A percentile compares a stretch with the other conserved stretches of the same genome.
Conservation (phyloP, 1,140 invertebrate genomes). For the Cotesia glomerata region DNA sequence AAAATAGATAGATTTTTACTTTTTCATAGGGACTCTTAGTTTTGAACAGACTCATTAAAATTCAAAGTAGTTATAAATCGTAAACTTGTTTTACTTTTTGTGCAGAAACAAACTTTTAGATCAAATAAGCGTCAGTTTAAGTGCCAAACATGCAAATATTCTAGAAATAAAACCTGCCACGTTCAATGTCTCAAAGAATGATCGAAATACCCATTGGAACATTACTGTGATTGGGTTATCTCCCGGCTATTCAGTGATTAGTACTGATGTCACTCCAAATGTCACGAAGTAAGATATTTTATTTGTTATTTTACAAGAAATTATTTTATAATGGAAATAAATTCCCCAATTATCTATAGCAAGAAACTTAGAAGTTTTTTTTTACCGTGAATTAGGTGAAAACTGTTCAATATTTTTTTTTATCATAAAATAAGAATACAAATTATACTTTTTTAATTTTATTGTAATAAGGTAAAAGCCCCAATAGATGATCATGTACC, state of each 20-base stretch:
- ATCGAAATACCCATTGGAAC: slow-evolving; percentile 46
- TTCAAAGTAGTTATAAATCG: background rate
- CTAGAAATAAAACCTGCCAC: slow-evolving; percentile 16
- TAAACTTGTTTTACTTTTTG: background rate
- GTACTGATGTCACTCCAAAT: slow-evolving; percentile 59
- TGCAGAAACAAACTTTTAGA: background rate
- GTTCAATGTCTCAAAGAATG: slow-evolving; percentile 1
- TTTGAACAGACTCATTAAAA: no score
- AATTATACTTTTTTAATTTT: no score
- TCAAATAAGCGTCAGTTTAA: slow-evolving; percentile 18
- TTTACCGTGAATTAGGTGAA: no score
- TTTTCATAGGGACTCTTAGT: no score
- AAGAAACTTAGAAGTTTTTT: no score
- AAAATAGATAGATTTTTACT: no score
- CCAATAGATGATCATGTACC: no score
- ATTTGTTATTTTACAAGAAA: background rate
- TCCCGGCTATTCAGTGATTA: slow-evolving; percentile 64
- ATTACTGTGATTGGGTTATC: slow-evolving; percentile 62
- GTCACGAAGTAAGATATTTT: slow-evolving; percentile 52
- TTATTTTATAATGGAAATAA: no score
- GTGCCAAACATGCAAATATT: slow-evolving; percentile 24
- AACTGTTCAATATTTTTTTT: no score
- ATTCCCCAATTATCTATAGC: no score
- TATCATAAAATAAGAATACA: no score
- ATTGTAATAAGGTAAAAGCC: no score